Evolutionary conservation across 64 coral and sea anemone species (phyloP), one percentile per base, ranked within the genome.

Genomic region (Trachythela sp.): DNA sequence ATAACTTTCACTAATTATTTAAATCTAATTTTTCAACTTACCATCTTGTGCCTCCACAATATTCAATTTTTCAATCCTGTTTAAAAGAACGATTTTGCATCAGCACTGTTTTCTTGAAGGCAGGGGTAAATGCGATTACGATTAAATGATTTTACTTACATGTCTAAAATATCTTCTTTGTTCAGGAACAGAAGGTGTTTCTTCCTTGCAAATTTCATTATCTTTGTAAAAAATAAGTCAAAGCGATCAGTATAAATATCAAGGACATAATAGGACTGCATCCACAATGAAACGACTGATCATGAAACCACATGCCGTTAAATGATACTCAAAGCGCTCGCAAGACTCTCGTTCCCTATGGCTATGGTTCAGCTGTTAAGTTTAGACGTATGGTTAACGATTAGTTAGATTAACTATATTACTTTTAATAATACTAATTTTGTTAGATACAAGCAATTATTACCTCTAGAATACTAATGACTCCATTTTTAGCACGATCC

Each of bases 131-230:
- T n/a, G 42, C 42, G 11, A 45, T n/a, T n/a, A n/a, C n/a, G n/a
- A n/a, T n/a, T n/a, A n/a, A n/a, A n/a, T n/a, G n/a, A n/a, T n/a
- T n/a, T n/a, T n/a, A n/a, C n/a, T n/a, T n/a, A n/a, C n/a, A n/a
- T n/a, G n/a, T n/a, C n/a, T n/a, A n/a, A n/a, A n/a, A n/a, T n/a
- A n/a, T n/a, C 75, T 18, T 80, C 75, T 80, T 80, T 39, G 3
- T 30, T 80, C 15, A 80, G 30, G 30, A 37, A 80, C 31, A 80
- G 75, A 80, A 80, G 75, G 35, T 39, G 75, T 80, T n/a, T n/a
- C 75, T 80, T 80, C 30, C 37, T 80, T 10, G 75, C 75, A 80
- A 80, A 80, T 80, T 35, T 80, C 20, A 39, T 39, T 39, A 80
- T 80, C 75, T 80, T 37, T 9, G 15, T 34, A 38, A 37, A 36